Conservation (phyloP, 2,888 invertebrate species). For the Leptopilina myrica region DNA sequence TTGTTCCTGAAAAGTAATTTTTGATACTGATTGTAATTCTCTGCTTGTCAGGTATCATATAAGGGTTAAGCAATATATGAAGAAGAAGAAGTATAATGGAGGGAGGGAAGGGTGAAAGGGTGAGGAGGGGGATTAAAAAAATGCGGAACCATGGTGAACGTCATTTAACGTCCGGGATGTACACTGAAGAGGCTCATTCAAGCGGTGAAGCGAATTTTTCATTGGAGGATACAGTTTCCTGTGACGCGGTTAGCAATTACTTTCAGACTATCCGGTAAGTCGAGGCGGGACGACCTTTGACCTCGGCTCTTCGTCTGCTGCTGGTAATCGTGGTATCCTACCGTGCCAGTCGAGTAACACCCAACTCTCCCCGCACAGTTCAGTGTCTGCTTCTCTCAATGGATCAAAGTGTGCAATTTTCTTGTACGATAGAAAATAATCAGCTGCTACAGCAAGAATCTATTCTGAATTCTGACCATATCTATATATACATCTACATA, state of each 20-base stretch:
- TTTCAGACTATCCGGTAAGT: slow-evolving; percentile 71
- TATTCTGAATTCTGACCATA: neutral
- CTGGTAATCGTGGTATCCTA: slow-evolving; percentile 74
- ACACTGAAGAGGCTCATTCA: slow-evolving; percentile 25
- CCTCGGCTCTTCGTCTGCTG: slow-evolving; percentile 70
- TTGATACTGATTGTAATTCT: slow-evolving; percentile 40
- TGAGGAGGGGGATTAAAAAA: neutral
- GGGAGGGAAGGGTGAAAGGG: no score
- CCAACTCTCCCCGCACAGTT: slow-evolving; percentile 53
- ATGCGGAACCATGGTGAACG: slow-evolving; percentile 30
- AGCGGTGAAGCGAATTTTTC: slow-evolving; percentile 30
- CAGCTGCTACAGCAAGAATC: slow-evolving; percentile 47
- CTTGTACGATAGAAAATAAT: slow-evolving; percentile 70
- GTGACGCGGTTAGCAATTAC: slow-evolving; percentile 73
- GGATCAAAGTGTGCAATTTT: slow-evolving; percentile 69
- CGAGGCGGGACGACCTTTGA: slow-evolving; percentile 74
- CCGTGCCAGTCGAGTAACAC: slow-evolving; percentile 61
- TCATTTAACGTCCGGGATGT: slow-evolving; percentile 9
- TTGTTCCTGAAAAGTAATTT: no score
- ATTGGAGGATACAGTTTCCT: slow-evolving; percentile 60
- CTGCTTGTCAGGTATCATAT: slow-evolving; percentile 15
- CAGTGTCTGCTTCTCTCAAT: slow-evolving; percentile 56
- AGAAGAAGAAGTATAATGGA: no score
- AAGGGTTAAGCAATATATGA: neutral
- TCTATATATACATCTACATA: neutral